Conservation (phyloP, 2,113 vertebrate species). For the Microtus pennsylvanicus region DNA sequence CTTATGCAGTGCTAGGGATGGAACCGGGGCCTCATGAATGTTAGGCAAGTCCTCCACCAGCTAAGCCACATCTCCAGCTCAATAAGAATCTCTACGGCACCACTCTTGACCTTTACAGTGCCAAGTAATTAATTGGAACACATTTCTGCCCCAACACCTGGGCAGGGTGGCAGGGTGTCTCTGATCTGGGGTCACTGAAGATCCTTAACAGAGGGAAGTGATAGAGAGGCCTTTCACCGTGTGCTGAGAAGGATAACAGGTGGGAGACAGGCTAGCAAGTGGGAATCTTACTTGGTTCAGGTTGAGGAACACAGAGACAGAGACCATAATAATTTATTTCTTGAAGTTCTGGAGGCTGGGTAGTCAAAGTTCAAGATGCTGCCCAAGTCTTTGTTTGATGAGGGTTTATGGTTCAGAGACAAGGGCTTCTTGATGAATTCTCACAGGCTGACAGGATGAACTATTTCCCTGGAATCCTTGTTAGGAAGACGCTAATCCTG, state of each 20-base stretch:
- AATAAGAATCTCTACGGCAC: not conserved
- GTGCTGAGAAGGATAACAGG: not conserved
- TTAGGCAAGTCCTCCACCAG: not conserved
- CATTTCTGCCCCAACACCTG: not conserved
- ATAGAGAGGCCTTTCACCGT: not conserved
- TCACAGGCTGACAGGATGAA: not conserved
- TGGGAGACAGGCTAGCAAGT: not conserved
- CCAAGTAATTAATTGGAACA: not conserved
- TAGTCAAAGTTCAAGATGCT: not conserved
- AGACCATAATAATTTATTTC: not conserved
- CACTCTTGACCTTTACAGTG: not conserved
- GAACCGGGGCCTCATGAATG: too few relatives aligned
- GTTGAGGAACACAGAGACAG: too few relatives aligned
- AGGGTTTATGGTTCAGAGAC: not conserved
- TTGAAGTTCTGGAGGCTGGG: not conserved
- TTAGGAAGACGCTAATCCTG: not conserved
- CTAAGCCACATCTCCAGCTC: not conserved
- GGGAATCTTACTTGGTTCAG: not conserved
- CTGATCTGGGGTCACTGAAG: not conserved
- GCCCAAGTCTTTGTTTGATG: not conserved
- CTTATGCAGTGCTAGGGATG: not conserved
- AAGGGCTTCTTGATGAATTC: not conserved
- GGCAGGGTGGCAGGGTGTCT: not conserved
- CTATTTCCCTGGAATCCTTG: not conserved
- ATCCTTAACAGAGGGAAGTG: not conserved